Evolutionary conservation across 2,888 invertebrate genomes (phyloP).

Genomic region (Eupithecia pulchellata): DNA sequence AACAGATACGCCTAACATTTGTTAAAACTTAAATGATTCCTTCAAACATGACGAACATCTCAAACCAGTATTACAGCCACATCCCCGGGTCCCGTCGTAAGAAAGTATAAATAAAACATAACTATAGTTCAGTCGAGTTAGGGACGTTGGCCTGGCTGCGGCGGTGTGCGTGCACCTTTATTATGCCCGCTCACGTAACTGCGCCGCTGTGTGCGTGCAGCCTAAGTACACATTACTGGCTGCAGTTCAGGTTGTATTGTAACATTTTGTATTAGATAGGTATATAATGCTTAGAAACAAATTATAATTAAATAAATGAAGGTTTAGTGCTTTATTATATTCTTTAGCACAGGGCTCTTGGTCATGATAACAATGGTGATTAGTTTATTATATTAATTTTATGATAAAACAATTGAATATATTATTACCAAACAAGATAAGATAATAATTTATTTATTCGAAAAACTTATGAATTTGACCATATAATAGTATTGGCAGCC

Average conservation of each 20-base stretch:
- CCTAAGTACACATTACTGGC: slow-evolving; percentile 71
- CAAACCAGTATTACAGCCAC: slow-evolving; percentile 49
- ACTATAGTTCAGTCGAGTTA: slow-evolving; percentile 66
- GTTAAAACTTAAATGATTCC: not conserved
- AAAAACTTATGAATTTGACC: no score
- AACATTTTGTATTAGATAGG: slow-evolving; percentile 17
- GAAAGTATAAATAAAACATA: slow-evolving; percentile 85
- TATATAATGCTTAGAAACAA: not conserved
- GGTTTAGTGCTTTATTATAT: no score
- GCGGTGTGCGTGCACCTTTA: slow-evolving; percentile 59
- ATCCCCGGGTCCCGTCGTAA: slow-evolving; percentile 62
- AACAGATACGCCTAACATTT: not conserved
- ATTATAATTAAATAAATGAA: no score
- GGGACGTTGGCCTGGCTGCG: slow-evolving; percentile 79
- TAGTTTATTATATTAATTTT: not conserved
- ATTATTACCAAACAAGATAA: no score
- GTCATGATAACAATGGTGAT: no score
- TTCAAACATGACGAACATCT: not conserved
- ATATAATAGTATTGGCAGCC: no score
- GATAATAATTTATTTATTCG: no score
- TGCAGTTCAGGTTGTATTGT: slow-evolving; percentile 56
- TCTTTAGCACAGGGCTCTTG: not conserved
- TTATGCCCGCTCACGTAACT: slow-evolving; percentile 69
- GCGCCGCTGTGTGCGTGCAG: slow-evolving; percentile 59
- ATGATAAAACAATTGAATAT: no score